Evolutionary conservation across 2,888 invertebrate genomes (phyloP), one percentile per base, ranked within the genome.

Genomic region (Tenthredo scrophulariae): DNA sequence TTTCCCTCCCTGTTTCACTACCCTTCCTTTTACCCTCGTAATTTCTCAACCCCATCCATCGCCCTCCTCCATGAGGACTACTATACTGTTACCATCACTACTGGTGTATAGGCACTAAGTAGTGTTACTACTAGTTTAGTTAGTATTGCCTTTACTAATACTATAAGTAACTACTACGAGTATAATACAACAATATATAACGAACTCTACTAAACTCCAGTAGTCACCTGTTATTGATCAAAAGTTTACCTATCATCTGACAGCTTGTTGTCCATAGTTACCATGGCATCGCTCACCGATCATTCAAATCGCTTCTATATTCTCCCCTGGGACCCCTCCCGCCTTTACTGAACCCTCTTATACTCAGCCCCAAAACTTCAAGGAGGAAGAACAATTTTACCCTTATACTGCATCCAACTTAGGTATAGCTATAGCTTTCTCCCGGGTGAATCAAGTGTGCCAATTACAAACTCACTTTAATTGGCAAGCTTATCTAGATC

Each of bases 201-300:
- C 85, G 70, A 86, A 89, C 85, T 87, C 86, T 85, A 88, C 86
- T 83, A 50, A 83, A 67, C 46, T 86, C 85, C 77, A 83, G 88
- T 89, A 91, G 92, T 92, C 91, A 93, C 92, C 90, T 90, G 90
- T 93, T 93, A 93, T 93, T 93, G 93, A 93, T 93, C 92, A 93
- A 93, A 93, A 92, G 88, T 93, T 92, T 93, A 87, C 91, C 92
- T 91, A 93, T 93, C 92, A 93, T 93, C 93, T 91, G 93, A 92
- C 92, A 93, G 91, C 91, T 93, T 93, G 93, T 93, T 93, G 92
- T 93, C 92, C 89, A 89, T 85, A 91, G 93, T 93, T 92, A 90
- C 93, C 92, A 93, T 93, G 92, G 92, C 87, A 89, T 90, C 88
- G 86, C 86, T 89, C 87, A 89, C 90, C 92, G 91, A 92, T 93